These are phyloP conservation scores for Characodon lateralis DNA, from an alignment of 2,797 vertebrate species.

Conservation along the genomic window DNA sequence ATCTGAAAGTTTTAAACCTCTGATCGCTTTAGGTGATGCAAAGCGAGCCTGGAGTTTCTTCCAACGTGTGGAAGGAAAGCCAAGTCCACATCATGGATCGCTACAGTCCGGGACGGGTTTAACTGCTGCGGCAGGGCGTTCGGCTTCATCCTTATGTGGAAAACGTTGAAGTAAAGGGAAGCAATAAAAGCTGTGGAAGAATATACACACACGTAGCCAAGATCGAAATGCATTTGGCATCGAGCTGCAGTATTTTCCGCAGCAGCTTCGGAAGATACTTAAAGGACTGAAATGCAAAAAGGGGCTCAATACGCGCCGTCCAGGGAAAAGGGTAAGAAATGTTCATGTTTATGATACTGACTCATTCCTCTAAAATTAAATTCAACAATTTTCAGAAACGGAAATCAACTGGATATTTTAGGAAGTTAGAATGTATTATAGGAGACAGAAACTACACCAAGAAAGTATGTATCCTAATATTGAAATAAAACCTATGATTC, in stretches of 20 bases:
- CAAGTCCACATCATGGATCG: constrained; percentile 69
- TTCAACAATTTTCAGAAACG: not conserved
- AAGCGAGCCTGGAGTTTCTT: constrained; percentile 66
- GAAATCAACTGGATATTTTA: not conserved
- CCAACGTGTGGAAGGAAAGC: constrained; percentile 61
- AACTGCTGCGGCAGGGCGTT: constrained; percentile 43
- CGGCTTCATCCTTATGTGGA: constrained; percentile 36
- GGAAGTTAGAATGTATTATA: not conserved
- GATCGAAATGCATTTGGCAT: constrained; percentile 14
- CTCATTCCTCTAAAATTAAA: too few relatives aligned
- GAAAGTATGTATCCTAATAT: not conserved
- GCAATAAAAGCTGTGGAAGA: constrained; percentile 16
- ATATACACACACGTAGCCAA: constrained; percentile 8
- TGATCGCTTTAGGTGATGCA: constrained; percentile 69
- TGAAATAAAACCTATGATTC: constrained; percentile 1
- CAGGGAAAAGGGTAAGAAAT: constrained; percentile 63
- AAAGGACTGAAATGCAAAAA: constrained; percentile 9
- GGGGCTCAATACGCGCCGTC: not conserved
- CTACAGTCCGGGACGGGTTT: constrained; percentile 61
- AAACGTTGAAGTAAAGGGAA: constrained; percentile 47
- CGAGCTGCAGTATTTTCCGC: not conserved
- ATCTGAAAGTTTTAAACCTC: constrained; percentile 76
- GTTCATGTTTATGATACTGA: not conserved
- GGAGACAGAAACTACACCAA: not conserved
- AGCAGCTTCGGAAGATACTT: constrained; percentile 24